A percentile compares a stretch with the other conserved stretches of the same genome.
These are phyloP conservation scores for Dorcus hopei DNA, from an alignment of 2,888 invertebrate genomes.

Conservation along the genomic window DNA sequence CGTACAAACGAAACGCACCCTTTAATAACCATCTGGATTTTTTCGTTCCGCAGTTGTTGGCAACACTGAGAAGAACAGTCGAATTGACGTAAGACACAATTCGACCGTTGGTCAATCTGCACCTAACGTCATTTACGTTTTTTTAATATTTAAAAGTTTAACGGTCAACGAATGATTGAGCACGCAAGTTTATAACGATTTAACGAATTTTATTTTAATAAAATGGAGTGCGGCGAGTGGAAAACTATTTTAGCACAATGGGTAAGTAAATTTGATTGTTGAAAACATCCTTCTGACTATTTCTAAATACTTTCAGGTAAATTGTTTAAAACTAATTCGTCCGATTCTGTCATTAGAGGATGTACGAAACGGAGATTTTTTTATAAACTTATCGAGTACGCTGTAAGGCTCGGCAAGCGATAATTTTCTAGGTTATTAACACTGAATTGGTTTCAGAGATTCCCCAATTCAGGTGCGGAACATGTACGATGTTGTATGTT, in stretches of 20 bases:
- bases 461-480: neutral
- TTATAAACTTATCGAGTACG: conserved; percentile 36
- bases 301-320: conserved; percentile 35
- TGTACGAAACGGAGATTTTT: conserved; percentile 38
- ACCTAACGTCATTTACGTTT: too few relatives aligned
- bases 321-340: conserved; percentile 41
- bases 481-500: neutral
- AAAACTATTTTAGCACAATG: conserved; percentile 37
- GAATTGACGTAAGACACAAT: too few relatives aligned
- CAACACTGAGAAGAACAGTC: too few relatives aligned
- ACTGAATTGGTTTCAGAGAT: conserved; percentile 3
- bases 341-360: conserved; percentile 30
- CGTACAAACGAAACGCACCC: too few relatives aligned
- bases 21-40: too few relatives aligned
- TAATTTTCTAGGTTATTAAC: neutral
- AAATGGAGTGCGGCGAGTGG: conserved; percentile 28
- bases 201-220: neutral
- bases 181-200: too few relatives aligned
- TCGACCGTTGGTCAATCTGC: too few relatives aligned
- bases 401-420: conserved; percentile 35
- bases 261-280: conserved; percentile 29
- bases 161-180: too few relatives aligned
- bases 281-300: neutral
- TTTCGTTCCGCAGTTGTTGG: too few relatives aligned
- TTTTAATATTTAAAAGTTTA: too few relatives aligned